These are phyloP conservation scores for Xylocampa areola DNA, from an alignment of 2,888 invertebrate species.

Conservation along the genomic window DNA sequence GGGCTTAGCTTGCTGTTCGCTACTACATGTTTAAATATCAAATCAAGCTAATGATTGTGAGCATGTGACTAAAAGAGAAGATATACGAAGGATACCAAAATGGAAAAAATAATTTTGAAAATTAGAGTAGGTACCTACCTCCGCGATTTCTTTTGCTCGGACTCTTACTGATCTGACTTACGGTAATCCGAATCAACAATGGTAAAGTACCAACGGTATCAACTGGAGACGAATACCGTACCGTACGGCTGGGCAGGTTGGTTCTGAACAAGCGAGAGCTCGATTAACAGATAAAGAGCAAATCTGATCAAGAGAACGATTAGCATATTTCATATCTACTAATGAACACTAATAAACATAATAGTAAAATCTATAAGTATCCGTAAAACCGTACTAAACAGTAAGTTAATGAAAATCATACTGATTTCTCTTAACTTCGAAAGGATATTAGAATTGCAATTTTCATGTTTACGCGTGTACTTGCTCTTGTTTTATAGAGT, in stretches of 20 bases:
- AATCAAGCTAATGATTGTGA: too few relatives aligned
- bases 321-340: slow-evolving; percentile 4
- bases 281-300: slow-evolving; percentile 31
- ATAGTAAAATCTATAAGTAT: slow-evolving; percentile 9
- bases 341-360: slow-evolving; percentile 6
- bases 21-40: too few relatives aligned
- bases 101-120: slow-evolving; percentile 1
- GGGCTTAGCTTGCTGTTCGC: too few relatives aligned
- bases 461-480: slow-evolving; percentile 40
- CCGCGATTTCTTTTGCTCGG: slow-evolving; percentile 18
- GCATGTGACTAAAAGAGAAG: not conserved
- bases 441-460: slow-evolving; percentile 34
- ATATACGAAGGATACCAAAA: slow-evolving; percentile 20
- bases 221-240: slow-evolving; percentile 45
- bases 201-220: slow-evolving; percentile 49
- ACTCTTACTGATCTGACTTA: too few relatives aligned
- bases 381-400: slow-evolving; percentile 12
- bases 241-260: slow-evolving; percentile 45
- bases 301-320: slow-evolving; percentile 30
- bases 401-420: slow-evolving; percentile 33
- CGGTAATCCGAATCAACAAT: slow-evolving; percentile 46
- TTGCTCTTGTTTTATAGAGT: slow-evolving; percentile 51
- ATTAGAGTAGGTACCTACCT: slow-evolving; percentile 18
- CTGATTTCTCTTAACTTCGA: slow-evolving; percentile 36
- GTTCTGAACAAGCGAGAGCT: slow-evolving; percentile 41